phyloP scores from a whole-genome alignment of 2,888 invertebrate genomes.

The Tricholauxania praeusta region DNA sequence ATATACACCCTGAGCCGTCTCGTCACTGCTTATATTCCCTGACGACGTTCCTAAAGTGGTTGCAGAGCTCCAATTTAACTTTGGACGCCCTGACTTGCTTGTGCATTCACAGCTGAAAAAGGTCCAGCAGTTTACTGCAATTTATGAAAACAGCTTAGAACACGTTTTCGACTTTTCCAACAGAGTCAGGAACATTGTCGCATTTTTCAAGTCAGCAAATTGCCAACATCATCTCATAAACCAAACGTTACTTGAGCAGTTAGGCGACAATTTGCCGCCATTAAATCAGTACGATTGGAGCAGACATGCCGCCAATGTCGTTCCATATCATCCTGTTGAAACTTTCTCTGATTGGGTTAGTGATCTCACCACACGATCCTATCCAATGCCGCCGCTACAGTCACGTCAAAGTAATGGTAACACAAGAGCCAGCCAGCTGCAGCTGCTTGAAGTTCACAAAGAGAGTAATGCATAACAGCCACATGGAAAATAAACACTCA shows the following conservation, averaged over 20 bases:
- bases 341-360: conserved; percentile 37
- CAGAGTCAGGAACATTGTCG: too few species aligned
- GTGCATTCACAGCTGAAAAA: conserved; percentile 34
- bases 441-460: too few species aligned
- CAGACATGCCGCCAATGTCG: conserved; percentile 27
- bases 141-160: conserved; percentile 28
- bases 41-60: conserved; percentile 27
- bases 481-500: too few species aligned
- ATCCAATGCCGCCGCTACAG: too few species aligned
- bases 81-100: conserved; percentile 38
- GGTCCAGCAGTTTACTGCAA: conserved; percentile 22
- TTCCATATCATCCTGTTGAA: conserved; percentile 35
- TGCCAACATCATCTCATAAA: conserved; percentile 41
- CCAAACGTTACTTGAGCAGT: conserved; percentile 36
- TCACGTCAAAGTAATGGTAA: too few species aligned
- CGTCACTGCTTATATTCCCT: conserved; percentile 17
- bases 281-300: conserved; percentile 44
- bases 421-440: too few species aligned
- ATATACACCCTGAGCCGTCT: too few species aligned
- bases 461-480: too few species aligned
- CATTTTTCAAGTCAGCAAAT: too few species aligned
- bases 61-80: conserved; percentile 39
- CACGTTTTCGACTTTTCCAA: conserved; percentile 19
- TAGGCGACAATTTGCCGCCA: conserved; percentile 41
- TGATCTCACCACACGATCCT: conserved; percentile 15